Base-by-base conservation (phyloP, 2,888 invertebrate species). In the Sclerodermus sp. region DNA sequence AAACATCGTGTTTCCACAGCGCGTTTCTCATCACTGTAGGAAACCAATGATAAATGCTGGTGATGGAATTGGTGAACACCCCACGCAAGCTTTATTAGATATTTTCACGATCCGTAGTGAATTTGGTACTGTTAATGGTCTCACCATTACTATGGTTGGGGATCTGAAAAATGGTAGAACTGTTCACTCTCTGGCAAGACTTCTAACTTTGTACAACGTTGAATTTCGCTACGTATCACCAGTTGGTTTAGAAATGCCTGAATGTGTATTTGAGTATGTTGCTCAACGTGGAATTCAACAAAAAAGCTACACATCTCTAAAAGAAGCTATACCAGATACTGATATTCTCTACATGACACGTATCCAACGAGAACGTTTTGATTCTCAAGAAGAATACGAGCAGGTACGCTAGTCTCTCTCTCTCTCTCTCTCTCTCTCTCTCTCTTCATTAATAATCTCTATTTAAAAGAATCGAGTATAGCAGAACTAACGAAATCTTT, bases 291-390 rank as follows among this genome's bases (percentile, higher is more conserved):
- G 91, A 34, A 87, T 95, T 58, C 79, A 82, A 5, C 96, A 97
- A 80, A 84, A 86, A 69, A 84, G 86, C 43, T 87, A 83, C 64
- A 78, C 79, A n/a, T 83, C 81, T 14, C 81, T 99, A 57, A 93
- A 96, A 76, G 88, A 90, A 51, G 95, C 93, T 1, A 80, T 99
- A 30, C 88, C 89, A 0, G 93, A 92, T 55, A 97, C 97, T 0
- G 98, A 99, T 79, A 97, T 99, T 1, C 81, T 99, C 29, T 99
- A 99, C 74, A 94, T 99, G 91, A 99, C 99, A 0, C 86, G 99
- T 63, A 96, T 99, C 66, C 99, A 99, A 77, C 86, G 88, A 40
- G 99, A 99, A 79, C 83, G 98, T 65, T 98, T 99, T 77, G 77
- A 82, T 6, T 87, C 85, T 31, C 83, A 88, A 67, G 89, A 89